Evolutionary conservation across 1,140 invertebrate species (phyloP).

Genomic region (Holcopasites calliopsidis): DNA sequence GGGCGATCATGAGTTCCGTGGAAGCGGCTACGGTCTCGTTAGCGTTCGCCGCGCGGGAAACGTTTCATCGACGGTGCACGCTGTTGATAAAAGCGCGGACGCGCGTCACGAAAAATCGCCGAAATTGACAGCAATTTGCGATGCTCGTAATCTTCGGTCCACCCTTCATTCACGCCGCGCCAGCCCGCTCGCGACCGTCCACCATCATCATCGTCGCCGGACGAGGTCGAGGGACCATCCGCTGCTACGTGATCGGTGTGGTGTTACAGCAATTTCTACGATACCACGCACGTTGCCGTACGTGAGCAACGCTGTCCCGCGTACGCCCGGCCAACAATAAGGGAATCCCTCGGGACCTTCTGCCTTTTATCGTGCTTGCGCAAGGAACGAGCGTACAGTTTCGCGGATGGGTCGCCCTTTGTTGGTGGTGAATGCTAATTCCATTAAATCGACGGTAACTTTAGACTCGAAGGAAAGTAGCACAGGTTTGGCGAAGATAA

Average conservation of each 20-base stretch:
- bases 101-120: conserved; percentile 48
- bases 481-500: too few relatives aligned
- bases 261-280: conserved; percentile 67
- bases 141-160: conserved; percentile 54
- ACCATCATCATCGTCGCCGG: conserved; percentile 58
- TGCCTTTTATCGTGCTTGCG: background rate
- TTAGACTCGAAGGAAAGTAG: too few relatives aligned
- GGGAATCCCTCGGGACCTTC: conserved; percentile 28
- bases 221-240: conserved; percentile 60
- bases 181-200: background rate
- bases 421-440: conserved; percentile 5
- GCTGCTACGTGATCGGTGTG: conserved; percentile 62
- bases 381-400: background rate
- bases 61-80: conserved; percentile 22
- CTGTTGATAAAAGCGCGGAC: background rate
- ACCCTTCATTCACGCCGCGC: conserved; percentile 59
- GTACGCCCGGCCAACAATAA: conserved; percentile 51
- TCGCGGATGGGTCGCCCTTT: background rate
- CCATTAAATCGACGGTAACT: too few relatives aligned
- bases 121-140: conserved; percentile 65
- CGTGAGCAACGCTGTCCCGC: conserved; percentile 62
- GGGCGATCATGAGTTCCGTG: conserved; percentile 18
- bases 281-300: conserved; percentile 61
- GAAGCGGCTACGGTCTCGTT: conserved; percentile 9
- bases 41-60: background rate